Evolutionary conservation across 1,140 invertebrate species (phyloP), one percentile per base, ranked within the genome.

Genomic region (Megalopta genalis): DNA sequence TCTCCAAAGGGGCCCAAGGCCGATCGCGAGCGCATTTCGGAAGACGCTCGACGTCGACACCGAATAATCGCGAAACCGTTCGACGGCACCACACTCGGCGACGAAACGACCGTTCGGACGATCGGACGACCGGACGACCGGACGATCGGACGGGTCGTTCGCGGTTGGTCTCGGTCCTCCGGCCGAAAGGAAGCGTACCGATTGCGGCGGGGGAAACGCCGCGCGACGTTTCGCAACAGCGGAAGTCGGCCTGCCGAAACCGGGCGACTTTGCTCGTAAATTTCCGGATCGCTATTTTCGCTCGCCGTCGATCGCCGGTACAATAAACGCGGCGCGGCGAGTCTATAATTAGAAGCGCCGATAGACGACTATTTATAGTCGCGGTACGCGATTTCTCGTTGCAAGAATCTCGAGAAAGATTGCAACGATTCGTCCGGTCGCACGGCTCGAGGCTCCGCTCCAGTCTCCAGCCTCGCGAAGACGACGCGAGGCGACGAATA

Each of bases 331-430:
- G 0, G 18, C 18, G 21, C 1, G 16, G 7, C 1, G 7, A 21
- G 32, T 16, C 10, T 69, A 37, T 32, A 64, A 18, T n/a, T 23
- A 12, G 23, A 1, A 32, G 25, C 32, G 4, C 18, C 39, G 2
- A 32, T 27, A 27, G 4, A 27, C 32, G 39, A 4, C 76, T 77
- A 77, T 77, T 77, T 77, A 71, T 63, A 77, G 46, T 0, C 12
- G 18, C 70, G 76, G 71, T 32, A 62, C 46, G 49, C 27, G 23
- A 37, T 70, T 71, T 49, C 21, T 46, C 25, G 42, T 71, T 71
- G 37, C 46, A 2, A 54, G 76, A 77, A 54, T 16, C 23, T 23
- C 68, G 64, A 21, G 21, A 73, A 70, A 32, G 67, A 0, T 77
- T 63, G 32, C 66, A 7, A 9, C 12, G 5, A 23, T 14, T 10